A percentile compares a stretch with the other conserved stretches of the same genome.
These are phyloP conservation scores for Centrocercus urophasianus DNA, from an alignment of 2,113 vertebrate species.

Conservation along the genomic window DNA sequence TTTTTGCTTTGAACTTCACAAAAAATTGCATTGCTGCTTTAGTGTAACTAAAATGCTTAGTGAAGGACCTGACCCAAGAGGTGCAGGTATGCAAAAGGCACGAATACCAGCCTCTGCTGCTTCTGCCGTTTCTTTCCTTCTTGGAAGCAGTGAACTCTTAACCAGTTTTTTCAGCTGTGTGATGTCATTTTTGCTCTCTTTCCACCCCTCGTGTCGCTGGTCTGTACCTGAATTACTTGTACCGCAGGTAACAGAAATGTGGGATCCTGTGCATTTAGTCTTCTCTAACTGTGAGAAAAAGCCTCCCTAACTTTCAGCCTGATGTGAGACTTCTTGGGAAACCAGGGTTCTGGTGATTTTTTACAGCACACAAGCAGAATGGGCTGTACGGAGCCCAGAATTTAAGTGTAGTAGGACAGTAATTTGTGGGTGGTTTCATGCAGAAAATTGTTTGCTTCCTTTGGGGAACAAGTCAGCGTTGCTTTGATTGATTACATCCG, in stretches of 20 bases:
- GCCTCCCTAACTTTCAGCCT: background rate
- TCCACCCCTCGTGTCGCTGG: background rate
- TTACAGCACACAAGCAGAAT: fast-evolving
- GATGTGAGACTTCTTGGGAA: background rate
- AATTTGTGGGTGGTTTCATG: background rate
- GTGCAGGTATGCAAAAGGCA: background rate
- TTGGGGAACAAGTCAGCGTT: too few relatives aligned
- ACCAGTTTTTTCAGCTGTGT: fast-evolving
- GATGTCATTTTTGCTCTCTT: fast-evolving
- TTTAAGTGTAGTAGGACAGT: background rate
- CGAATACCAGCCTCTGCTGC: background rate
- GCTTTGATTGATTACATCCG: slow-evolving; percentile 1
- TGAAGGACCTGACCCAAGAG: background rate
- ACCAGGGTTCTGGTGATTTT: background rate
- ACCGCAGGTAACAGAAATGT: background rate
- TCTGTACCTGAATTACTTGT: background rate
- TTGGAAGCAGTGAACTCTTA: background rate
- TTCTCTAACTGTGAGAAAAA: background rate
- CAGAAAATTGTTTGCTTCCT: background rate
- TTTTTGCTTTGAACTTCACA: background rate
- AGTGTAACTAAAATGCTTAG: background rate
- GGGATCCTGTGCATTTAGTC: fast-evolving
- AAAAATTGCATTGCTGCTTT: background rate
- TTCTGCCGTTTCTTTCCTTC: background rate
- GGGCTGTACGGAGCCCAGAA: background rate